Base-by-base conservation (phyloP, 2,113 vertebrate species). In the Hippoglossus stenolepis region DNA sequence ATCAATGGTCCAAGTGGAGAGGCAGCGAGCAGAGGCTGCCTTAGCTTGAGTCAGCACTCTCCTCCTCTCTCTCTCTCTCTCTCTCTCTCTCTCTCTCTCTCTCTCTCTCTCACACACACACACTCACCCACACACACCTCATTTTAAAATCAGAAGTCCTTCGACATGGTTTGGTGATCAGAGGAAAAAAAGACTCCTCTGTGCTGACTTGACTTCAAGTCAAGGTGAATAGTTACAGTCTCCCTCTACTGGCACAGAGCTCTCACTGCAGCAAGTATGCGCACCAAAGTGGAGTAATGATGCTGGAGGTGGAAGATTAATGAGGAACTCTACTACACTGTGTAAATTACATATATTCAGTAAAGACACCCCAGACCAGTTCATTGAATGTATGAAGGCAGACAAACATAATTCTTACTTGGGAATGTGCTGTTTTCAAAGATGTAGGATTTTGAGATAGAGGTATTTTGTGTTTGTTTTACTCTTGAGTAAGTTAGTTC, bases 1-100 rank as follows among this genome's bases (percentile, higher is more conserved):
- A 93, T 93, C 90, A 84, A 89, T 90, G 87, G 74, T 65, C 91
- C 73, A 79, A 85, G 73, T 82, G 62, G 45, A 80, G 65, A 85
- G 80, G 54, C 84, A 75, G 73, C 51, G 62, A 78, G 20, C 75
- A 88, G 77, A 70, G 77, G 74, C 82, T 74, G 76, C 69, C 84
- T 83, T 45, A 57, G 67, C 85, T 64, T 5, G 26, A 83, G 80
- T 92, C 89, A 91, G 86, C 86, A 91, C 69, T 85, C 72, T 70
- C 20, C 51, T 70, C 26, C 51, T 38, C 20, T 6, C 24, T 28
- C 21, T 15, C 26, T 35, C 14, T 56, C 13, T 38, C 31, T 31
- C 14, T 56, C 13, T 38, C 31, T 31, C 28, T 31, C 28, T 31
- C 31, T 31, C 31, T 31, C 65, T 58, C 28, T 31, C 5, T 31